Conservation (phyloP, 2,888 invertebrate genomes). For the Drosophila mimetica region DNA sequence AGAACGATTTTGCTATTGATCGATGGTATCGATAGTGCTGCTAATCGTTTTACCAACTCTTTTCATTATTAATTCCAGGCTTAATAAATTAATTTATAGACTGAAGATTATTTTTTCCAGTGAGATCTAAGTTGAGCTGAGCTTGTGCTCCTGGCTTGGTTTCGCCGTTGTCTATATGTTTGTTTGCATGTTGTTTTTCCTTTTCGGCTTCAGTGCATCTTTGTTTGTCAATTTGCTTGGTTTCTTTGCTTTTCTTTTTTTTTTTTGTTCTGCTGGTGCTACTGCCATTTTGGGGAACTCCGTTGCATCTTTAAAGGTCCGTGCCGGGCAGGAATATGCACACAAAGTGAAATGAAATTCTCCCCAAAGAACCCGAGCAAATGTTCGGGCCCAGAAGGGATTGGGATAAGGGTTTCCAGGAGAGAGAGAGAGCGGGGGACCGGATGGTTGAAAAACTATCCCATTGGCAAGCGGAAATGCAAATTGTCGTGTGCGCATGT, state of each 20-base stretch:
- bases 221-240: conserved; percentile 56
- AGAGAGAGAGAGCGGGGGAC: not conserved
- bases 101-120: not conserved
- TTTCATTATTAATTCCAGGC: too few species aligned
- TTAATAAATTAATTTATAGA: too few species aligned
- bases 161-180: conserved; percentile 30
- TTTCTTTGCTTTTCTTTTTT: conserved; percentile 29
- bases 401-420: conserved; percentile 18
- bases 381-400: conserved; percentile 39
- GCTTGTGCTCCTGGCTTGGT: conserved; percentile 25
- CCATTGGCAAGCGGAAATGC: conserved; percentile 72
- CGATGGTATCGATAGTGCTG: too few species aligned
- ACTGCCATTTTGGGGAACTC: conserved; percentile 34
- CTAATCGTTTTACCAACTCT: too few species aligned
- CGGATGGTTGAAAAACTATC: conserved; percentile 38
- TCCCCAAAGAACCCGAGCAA: conserved; percentile 50
- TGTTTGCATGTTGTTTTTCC: conserved; percentile 39
- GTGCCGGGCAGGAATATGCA: conserved; percentile 42
- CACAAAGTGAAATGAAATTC: conserved; percentile 66
- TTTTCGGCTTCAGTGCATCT: conserved; percentile 47
- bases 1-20: too few species aligned
- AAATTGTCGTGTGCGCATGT: conserved; percentile 77
- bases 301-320: conserved; percentile 48
- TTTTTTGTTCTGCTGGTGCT: conserved; percentile 17
- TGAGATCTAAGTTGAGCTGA: conserved; percentile 11